phyloP scores from a whole-genome alignment of 2,888 invertebrate species.

The Hedya salicella region DNA sequence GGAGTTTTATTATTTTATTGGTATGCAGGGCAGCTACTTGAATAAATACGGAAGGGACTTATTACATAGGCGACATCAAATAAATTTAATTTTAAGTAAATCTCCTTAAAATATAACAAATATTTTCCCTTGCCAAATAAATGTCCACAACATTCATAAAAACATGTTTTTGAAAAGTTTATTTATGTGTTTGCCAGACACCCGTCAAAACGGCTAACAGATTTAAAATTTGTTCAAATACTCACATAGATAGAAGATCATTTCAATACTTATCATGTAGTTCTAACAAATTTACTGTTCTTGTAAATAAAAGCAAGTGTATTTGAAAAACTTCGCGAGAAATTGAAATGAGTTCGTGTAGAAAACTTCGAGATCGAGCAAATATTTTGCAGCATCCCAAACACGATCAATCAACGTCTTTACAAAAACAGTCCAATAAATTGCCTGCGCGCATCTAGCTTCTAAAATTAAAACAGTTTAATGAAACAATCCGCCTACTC shows the following conservation, averaged over 20 bases:
- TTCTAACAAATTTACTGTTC: not conserved
- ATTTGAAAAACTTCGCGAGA: conserved; percentile 1
- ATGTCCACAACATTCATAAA: not conserved
- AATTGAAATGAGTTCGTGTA: not conserved
- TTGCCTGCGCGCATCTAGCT: not conserved
- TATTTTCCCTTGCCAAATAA: not conserved
- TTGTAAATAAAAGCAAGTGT: conserved; percentile 8
- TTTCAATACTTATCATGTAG: not conserved
- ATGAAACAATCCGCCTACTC: not conserved
- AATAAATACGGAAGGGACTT: no score
- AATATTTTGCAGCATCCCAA: conserved; percentile 26
- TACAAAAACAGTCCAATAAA: conserved; percentile 21
- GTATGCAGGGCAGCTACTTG: no score
- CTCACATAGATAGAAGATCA: not conserved
- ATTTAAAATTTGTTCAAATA: not conserved
- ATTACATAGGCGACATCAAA: no score
- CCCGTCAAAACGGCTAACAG: conserved; percentile 8
- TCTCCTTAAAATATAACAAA: no score
- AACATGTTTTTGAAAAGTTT: conserved; percentile 21
- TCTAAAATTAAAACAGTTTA: not conserved
- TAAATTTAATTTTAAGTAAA: no score
- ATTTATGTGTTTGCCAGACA: conserved; percentile 18
- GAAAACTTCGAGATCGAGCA: not conserved
- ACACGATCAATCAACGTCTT: conserved; percentile 24
- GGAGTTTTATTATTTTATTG: no score